phyloP scores from a whole-genome alignment of 1,140 invertebrate species.

The Pseudoatta argentina region DNA sequence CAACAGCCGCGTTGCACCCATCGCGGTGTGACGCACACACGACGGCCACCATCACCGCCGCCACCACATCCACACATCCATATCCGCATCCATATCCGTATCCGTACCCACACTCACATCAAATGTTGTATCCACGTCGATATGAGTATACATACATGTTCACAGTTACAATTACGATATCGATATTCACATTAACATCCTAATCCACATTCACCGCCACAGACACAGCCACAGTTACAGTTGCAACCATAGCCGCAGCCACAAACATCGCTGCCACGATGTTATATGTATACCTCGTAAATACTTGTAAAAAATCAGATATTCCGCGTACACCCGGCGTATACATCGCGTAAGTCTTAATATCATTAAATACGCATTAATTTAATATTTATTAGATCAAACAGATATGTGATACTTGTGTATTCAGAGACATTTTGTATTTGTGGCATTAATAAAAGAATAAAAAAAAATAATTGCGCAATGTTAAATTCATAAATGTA shows the following conservation, averaged over 20 bases:
- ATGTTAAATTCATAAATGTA: conserved; percentile 4
- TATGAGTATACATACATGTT: background rate
- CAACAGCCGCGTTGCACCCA: conserved; percentile 85
- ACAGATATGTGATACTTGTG: background rate
- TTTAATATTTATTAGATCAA: background rate
- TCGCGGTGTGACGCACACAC: conserved; percentile 77
- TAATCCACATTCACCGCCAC: too few relatives aligned
- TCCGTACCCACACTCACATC: background rate
- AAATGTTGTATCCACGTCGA: background rate
- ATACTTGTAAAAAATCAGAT: conserved; percentile 65
- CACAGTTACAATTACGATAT: background rate
- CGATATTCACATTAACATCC: too few relatives aligned
- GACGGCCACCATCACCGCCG: conserved; percentile 43
- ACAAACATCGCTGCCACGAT: conserved; percentile 12
- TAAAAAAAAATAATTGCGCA: background rate
- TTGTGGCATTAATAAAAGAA: background rate
- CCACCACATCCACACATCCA: conserved; percentile 4
- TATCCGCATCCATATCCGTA: background rate
- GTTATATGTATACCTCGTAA: conserved; percentile 4
- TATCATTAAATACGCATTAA: background rate
- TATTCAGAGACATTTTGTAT: conserved; percentile 1
- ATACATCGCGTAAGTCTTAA: background rate
- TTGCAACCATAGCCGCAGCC: background rate
- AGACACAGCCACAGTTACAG: background rate
- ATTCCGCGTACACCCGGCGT: conserved; percentile 56